These are phyloP conservation scores for Clusia tigrina DNA, from an alignment of 2,888 invertebrate genomes.

Conservation along the genomic window DNA sequence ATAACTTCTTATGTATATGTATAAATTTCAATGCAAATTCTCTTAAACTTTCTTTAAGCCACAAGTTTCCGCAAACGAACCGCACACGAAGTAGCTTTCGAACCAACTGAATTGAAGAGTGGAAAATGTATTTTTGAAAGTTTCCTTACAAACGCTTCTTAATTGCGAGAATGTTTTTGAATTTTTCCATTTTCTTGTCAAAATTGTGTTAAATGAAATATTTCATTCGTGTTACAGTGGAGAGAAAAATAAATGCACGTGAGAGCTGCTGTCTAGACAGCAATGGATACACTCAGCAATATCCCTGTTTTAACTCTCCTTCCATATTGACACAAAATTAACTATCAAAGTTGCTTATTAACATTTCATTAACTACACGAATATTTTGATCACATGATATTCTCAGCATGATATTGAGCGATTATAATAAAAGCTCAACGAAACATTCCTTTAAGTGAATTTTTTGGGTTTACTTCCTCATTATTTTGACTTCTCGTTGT, in stretches of 20 bases:
- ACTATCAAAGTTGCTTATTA: not conserved
- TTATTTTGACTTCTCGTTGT: too few relatives aligned
- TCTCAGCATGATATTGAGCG: too few relatives aligned
- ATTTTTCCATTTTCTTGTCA: slow-evolving; percentile 39
- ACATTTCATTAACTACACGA: not conserved
- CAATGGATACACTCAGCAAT: too few relatives aligned
- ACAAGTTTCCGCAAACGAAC: slow-evolving; percentile 29
- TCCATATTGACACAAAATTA: not conserved
- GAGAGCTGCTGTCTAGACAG: too few relatives aligned
- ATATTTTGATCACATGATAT: not conserved
- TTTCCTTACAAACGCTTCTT: slow-evolving; percentile 24
- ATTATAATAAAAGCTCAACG: too few relatives aligned
- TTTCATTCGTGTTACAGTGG: slow-evolving; percentile 16
- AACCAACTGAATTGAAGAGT: slow-evolving; percentile 49
- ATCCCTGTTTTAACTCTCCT: too few relatives aligned
- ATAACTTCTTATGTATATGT: too few relatives aligned
- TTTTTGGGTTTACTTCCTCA: too few relatives aligned
- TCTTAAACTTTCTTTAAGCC: too few relatives aligned
- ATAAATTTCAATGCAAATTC: too few relatives aligned
- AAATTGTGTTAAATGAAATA: slow-evolving; percentile 24
- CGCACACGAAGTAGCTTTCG: slow-evolving; percentile 54
- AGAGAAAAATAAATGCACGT: slow-evolving; percentile 1
- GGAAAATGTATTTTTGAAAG: slow-evolving; percentile 36
- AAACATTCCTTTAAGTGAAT: too few relatives aligned
- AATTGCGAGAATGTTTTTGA: slow-evolving; percentile 22